Evolutionary conservation across 2,113 vertebrate species (phyloP), one percentile per base, ranked within the genome.

Genomic region (Ophthalmolycus amberensis): DNA sequence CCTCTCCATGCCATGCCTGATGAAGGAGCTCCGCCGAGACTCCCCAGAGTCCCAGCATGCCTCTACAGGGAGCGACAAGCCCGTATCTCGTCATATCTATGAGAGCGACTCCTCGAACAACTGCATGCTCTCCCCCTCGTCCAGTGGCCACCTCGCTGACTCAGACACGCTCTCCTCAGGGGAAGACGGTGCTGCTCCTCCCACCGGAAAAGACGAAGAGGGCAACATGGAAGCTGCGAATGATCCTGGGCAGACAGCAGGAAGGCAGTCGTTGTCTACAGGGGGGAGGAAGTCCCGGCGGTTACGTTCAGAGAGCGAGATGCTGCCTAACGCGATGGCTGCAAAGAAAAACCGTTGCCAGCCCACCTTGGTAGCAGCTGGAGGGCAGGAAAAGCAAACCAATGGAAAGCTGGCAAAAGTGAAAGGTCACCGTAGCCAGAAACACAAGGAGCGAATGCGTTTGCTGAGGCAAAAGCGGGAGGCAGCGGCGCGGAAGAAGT

Each of bases 101-200:
- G 98, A 99, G 91, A 99, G 98, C 90, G 97, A 99, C 94, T 99
- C 97, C 80, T 99, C 98, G 44, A 98, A 99, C 58, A 96, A 97
- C 76, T 98, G 97, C 94, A 97, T 98, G 97, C 96, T 98, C 69
- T 99, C 98, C 27, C 98, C 98, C 70, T 99, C 98, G 77, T 99
- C 98, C 90, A 99, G 97, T 0, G 98, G 98, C 77, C 97, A 99
- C 89, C 94, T 99, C 72, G 98, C 97, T 2, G 98, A 99, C 90
- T 99, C 98, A 5, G 98, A 99, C 84, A 99, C 98, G 0, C 92
- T 99, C 79, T 99, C 98, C 90, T 99, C 98, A 4, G 94, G 96
- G 5, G 98, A 99, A 78, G 98, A 99, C 83, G 94, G 95, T 1
- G 94, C 72, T 42, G 68, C 79, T 77, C 50, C 84, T 94, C 83